These are phyloP conservation scores for Microcebus jonahi DNA, from an alignment of 2,113 vertebrate species.

Conservation along the genomic window DNA sequence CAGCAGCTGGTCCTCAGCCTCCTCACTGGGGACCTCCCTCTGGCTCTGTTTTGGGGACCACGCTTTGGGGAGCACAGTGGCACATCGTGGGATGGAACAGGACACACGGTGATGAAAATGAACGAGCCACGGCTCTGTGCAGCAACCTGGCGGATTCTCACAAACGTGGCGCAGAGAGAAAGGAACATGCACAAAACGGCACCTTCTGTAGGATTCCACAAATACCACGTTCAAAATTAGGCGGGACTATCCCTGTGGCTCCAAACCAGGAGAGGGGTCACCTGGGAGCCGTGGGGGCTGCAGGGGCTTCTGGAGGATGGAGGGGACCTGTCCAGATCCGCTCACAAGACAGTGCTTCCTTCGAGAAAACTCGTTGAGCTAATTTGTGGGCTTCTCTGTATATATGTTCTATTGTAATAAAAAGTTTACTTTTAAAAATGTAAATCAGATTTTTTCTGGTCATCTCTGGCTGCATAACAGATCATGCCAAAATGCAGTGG, in stretches of 20 bases:
- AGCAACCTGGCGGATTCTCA: rapidly evolving
- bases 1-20: neutral
- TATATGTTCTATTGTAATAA: neutral
- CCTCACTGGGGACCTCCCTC: neutral
- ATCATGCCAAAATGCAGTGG: neutral
- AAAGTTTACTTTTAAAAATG: neutral
- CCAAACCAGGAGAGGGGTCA: rapidly evolving
- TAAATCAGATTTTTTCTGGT: neutral
- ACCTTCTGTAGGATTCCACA: rapidly evolving
- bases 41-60: rapidly evolving
- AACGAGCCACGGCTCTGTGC: rapidly evolving
- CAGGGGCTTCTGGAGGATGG: neutral
- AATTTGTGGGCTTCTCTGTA: neutral
- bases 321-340: rapidly evolving
- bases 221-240: rapidly evolving
- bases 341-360: neutral
- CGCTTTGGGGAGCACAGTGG: rapidly evolving
- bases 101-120: rapidly evolving
- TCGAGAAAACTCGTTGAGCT: neutral
- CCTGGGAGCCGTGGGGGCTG: neutral
- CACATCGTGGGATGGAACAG: rapidly evolving
- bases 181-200: rapidly evolving
- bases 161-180: rapidly evolving
- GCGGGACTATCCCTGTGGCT: neutral
- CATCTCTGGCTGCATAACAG: neutral